phyloP scores from a whole-genome alignment of 2,797 vertebrate genomes.

The Sylvilagus floridanus region DNA sequence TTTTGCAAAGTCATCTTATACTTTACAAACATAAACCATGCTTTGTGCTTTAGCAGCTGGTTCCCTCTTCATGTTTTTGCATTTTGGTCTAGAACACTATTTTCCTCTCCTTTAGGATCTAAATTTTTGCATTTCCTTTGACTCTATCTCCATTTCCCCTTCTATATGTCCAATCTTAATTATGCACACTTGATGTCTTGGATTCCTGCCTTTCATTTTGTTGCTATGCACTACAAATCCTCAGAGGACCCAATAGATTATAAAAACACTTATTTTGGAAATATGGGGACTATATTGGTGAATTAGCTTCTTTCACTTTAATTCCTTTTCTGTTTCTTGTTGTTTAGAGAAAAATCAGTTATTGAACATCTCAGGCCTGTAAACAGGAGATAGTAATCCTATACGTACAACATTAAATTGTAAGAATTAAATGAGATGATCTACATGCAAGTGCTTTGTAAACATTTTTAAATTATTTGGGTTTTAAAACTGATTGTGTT shows the following conservation, averaged over 20 bases:
- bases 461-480: background rate
- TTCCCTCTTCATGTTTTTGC: background rate
- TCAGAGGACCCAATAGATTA: background rate
- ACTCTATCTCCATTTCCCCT: background rate
- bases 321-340: background rate
- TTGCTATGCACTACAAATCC: background rate
- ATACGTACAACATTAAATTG: background rate
- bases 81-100: background rate
- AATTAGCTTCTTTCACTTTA: background rate
- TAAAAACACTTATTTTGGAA: background rate
- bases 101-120: background rate
- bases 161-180: background rate
- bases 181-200: background rate
- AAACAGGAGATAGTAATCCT: background rate
- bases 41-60: background rate
- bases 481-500: background rate
- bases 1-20: background rate
- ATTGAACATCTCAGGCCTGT: background rate
- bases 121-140: background rate
- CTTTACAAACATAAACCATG: background rate
- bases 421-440: background rate
- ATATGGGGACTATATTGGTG: background rate
- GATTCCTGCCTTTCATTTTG: background rate
- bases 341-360: background rate
- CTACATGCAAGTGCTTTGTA: background rate